phyloP scores from a whole-genome alignment of 2,113 vertebrate genomes.

The Alligator mississippiensis region DNA sequence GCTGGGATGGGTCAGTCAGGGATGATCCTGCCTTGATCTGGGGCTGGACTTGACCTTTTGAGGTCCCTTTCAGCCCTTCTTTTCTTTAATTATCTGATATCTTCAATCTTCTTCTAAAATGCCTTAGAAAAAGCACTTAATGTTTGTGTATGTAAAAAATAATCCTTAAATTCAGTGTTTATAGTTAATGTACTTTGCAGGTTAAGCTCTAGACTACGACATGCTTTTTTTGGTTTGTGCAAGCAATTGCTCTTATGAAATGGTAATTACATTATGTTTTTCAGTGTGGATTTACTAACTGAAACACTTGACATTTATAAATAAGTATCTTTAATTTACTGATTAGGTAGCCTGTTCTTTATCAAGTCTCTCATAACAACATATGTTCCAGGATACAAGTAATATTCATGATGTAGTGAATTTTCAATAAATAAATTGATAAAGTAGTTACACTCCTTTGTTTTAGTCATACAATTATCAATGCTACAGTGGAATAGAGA shows the following conservation, averaged over 20 bases:
- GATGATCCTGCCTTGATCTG: too few relatives aligned
- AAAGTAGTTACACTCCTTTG: not conserved
- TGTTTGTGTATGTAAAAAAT: not conserved
- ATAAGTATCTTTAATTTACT: not conserved
- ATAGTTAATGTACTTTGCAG: not conserved
- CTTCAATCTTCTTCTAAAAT: not conserved
- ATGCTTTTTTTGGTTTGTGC: not conserved
- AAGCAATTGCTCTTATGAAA: not conserved
- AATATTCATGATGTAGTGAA: not conserved
- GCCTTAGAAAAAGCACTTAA: not conserved
- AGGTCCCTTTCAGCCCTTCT: too few relatives aligned
- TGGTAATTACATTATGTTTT: not conserved
- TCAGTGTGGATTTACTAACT: not conserved
- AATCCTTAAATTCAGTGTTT: not conserved
- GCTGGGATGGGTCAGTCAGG: too few relatives aligned
- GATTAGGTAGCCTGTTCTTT: not conserved
- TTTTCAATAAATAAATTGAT: accelerated
- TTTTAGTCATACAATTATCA: not conserved
- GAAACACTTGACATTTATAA: not conserved
- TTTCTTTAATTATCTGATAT: too few relatives aligned
- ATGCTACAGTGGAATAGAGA: not conserved
- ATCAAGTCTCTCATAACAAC: not conserved
- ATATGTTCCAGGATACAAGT: not conserved
- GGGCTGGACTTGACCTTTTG: too few relatives aligned
- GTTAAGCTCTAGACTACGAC: not conserved